Evolutionary conservation across 2,888 invertebrate species (phyloP).

Genomic region (Amphipoea oculea): DNA sequence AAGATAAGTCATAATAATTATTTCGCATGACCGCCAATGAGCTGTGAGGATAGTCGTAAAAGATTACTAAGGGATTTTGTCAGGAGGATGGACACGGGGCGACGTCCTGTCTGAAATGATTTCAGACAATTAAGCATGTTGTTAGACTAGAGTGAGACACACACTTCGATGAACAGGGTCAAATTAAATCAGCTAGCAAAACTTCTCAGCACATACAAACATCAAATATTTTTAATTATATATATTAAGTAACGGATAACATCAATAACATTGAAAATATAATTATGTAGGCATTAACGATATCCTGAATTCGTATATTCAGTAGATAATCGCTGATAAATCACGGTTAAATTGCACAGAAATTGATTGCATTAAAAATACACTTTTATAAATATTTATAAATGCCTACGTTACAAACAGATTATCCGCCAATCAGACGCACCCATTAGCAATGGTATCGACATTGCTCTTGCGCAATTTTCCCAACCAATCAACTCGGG

Average conservation of each 20-base stretch:
- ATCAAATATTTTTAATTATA: no score
- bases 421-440: conserved; percentile 35
- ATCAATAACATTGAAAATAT: conserved; percentile 16
- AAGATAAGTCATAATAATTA: conserved; percentile 29
- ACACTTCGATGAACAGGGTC: neutral
- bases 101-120: conserved; percentile 2
- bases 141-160: neutral
- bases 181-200: no score
- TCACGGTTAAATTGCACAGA: neutral
- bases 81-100: no score
- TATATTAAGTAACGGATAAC: neutral
- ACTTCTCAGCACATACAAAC: no score
- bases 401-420: conserved; percentile 27
- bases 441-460: conserved; percentile 31
- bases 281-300: conserved; percentile 3
- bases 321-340: conserved; percentile 7
- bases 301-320: conserved; percentile 25
- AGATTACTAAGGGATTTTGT: conserved; percentile 5
- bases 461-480: conserved; percentile 62
- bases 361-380: neutral
- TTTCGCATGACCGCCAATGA: neutral
- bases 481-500: conserved; percentile 68
- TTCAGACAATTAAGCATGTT: no score
- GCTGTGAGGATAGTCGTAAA: neutral
- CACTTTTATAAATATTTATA: conserved; percentile 21